These are phyloP conservation scores for Apamea epomidion DNA, from an alignment of 2,888 invertebrate species.

Conservation along the genomic window DNA sequence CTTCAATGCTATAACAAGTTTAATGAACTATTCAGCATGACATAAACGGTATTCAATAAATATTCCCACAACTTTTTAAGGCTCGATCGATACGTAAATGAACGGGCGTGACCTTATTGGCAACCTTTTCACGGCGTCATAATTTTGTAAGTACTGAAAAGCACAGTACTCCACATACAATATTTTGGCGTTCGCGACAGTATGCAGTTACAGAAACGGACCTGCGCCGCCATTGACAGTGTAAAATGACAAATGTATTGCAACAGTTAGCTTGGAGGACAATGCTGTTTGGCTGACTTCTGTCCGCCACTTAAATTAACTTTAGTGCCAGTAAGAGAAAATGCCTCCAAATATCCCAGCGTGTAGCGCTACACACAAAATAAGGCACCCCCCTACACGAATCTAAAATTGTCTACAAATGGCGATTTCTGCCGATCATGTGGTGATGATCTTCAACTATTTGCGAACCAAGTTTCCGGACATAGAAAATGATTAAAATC, in stretches of 20 bases:
- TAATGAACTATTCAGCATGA: slow-evolving; percentile 49
- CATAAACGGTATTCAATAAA: slow-evolving; percentile 40
- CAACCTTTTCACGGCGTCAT: slow-evolving; percentile 53
- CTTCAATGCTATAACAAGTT: slow-evolving; percentile 28
- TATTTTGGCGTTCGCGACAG: slow-evolving; percentile 30
- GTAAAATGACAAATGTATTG: slow-evolving; percentile 50
- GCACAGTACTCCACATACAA: not conserved
- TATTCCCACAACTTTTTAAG: slow-evolving; percentile 32
- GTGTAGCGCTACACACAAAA: slow-evolving; percentile 1
- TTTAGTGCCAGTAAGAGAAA: not conserved
- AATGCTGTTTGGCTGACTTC: slow-evolving; percentile 38
- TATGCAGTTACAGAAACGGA: slow-evolving; percentile 26
- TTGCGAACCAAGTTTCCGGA: not conserved
- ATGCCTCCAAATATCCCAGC: slow-evolving; percentile 1
- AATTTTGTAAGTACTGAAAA: slow-evolving; percentile 52
- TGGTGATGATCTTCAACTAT: not conserved
- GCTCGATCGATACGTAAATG: slow-evolving; percentile 58
- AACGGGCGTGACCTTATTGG: slow-evolving; percentile 58
- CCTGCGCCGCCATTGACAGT: slow-evolving; percentile 14
- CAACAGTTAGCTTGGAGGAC: slow-evolving; percentile 54
- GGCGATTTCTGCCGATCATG: not conserved
- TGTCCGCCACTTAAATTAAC: slow-evolving; percentile 11
- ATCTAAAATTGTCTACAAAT: not conserved
- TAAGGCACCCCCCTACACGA: not conserved
- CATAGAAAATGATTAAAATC: not conserved